Conservation (phyloP, 2,797 vertebrate genomes). For the Pangasius sanitwongsei region DNA sequence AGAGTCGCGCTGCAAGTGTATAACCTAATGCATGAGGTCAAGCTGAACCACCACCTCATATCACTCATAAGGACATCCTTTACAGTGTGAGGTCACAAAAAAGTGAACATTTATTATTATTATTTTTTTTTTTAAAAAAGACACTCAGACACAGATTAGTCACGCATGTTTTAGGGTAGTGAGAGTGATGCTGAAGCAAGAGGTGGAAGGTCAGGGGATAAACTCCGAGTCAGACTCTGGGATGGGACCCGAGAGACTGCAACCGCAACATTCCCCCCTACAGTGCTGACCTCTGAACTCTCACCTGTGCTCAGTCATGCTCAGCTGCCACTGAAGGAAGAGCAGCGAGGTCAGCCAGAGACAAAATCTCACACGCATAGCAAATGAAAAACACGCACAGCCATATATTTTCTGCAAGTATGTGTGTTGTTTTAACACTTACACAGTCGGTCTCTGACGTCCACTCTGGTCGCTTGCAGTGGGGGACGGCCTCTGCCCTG, state of each 20-base stretch:
- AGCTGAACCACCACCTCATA: neutral
- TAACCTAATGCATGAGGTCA: neutral
- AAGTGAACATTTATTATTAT: neutral
- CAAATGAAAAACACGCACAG: neutral
- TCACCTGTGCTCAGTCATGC: slow-evolving; percentile 67
- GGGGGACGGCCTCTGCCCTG: slow-evolving; percentile 81
- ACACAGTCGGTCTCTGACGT: slow-evolving; percentile 93
- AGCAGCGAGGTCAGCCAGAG: slow-evolving; percentile 53
- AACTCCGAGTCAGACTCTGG: slow-evolving; percentile 49
- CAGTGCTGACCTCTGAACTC: slow-evolving; percentile 62
- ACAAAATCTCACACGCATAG: slow-evolving; percentile 47
- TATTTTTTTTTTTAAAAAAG: neutral
- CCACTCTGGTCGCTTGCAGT: slow-evolving; percentile 84
- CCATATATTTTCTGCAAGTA: neutral
- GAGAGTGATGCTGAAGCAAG: slow-evolving; percentile 61
- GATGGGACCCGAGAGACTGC: slow-evolving; percentile 66
- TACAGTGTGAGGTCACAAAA: neutral
- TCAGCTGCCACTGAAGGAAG: slow-evolving; percentile 56
- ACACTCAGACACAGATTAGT: neutral
- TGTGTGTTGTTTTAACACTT: slow-evolving; percentile 70
- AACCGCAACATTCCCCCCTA: slow-evolving; percentile 13
- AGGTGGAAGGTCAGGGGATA: slow-evolving; percentile 65
- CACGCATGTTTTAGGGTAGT: slow-evolving; percentile 57
- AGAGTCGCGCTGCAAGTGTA: neutral
- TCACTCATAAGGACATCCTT: neutral